Evolutionary conservation across 2,888 invertebrate genomes (phyloP).

Genomic region (Metopia argyrocephala): DNA sequence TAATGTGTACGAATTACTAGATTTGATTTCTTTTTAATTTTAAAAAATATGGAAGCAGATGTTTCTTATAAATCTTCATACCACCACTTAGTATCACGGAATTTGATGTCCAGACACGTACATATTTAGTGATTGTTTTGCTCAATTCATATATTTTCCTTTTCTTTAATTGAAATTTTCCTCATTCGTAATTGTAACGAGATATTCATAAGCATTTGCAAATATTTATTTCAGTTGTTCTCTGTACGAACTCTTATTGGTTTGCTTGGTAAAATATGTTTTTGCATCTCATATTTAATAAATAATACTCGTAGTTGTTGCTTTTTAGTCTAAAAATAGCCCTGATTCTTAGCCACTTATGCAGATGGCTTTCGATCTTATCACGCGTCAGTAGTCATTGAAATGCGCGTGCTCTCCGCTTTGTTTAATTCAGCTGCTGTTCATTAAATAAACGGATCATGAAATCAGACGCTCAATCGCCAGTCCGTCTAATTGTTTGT

Average conservation of each 20-base stretch:
- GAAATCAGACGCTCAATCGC: not conserved
- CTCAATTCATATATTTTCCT: too few relatives aligned
- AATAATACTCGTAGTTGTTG: not conserved
- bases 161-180: too few relatives aligned
- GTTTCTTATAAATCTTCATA: too few relatives aligned
- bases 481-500: slow-evolving; percentile 13
- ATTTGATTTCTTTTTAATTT: too few relatives aligned
- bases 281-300: not conserved
- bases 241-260: slow-evolving; percentile 18
- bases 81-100: too few relatives aligned
- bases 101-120: too few relatives aligned
- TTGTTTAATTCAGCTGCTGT: slow-evolving; percentile 26
- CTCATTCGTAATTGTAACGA: too few relatives aligned
- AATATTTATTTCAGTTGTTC: slow-evolving; percentile 18
- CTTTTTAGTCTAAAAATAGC: slow-evolving; percentile 32
- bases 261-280: slow-evolving; percentile 13
- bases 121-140: too few relatives aligned
- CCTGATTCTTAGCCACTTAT: slow-evolving; percentile 48
- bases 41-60: too few relatives aligned
- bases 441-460: slow-evolving; percentile 35
- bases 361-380: slow-evolving; percentile 59
- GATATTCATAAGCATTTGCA: too few relatives aligned
- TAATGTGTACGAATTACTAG: too few relatives aligned
- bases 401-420: slow-evolving; percentile 32
- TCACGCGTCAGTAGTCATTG: slow-evolving; percentile 48